Percentiles rank a stretch among this genome's conserved stretches.
These are phyloP conservation scores for Melitaea athalia DNA, from an alignment of 2,888 invertebrate genomes.

Conservation along the genomic window DNA sequence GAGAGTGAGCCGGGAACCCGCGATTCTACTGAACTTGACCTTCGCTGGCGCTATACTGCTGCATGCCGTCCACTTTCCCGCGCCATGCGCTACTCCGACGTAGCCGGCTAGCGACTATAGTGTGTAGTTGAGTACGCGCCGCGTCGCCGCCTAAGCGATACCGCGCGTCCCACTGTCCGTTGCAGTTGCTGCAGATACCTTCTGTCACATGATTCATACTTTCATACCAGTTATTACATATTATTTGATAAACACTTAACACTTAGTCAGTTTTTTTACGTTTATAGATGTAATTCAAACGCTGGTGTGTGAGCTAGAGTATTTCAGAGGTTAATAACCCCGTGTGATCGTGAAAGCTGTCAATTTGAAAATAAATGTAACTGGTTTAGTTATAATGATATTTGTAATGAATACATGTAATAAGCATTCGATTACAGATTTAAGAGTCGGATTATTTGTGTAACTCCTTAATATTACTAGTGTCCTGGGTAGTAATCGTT, in stretches of 20 bases:
- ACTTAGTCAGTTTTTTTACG: background rate
- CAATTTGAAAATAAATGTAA: background rate
- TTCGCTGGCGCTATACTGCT: conserved; percentile 58
- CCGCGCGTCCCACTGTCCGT: conserved; percentile 18
- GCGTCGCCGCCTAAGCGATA: conserved; percentile 23
- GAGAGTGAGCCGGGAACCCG: conserved; percentile 17
- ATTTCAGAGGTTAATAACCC: conserved; percentile 8
- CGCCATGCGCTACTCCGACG: conserved; percentile 26
- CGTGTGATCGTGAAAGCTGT: background rate
- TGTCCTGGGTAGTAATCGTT: background rate
- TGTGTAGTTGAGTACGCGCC: conserved; percentile 23
- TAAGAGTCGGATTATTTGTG: background rate
- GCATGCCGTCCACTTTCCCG: conserved; percentile 52
- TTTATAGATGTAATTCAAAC: background rate
- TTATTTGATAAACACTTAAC: background rate
- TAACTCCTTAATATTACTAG: background rate
- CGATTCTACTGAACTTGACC: conserved; percentile 67
- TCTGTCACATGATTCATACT: conserved; percentile 5
- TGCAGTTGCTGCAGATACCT: conserved; percentile 13
- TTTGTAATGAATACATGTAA: background rate
- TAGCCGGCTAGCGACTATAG: background rate
- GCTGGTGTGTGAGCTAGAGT: background rate
- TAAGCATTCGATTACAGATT: background rate
- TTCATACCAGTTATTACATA: conserved; percentile 8
- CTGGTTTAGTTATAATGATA: background rate